Evolutionary conservation across 2,797 vertebrate genomes (phyloP).

Genomic region (Ibycter americanus): DNA sequence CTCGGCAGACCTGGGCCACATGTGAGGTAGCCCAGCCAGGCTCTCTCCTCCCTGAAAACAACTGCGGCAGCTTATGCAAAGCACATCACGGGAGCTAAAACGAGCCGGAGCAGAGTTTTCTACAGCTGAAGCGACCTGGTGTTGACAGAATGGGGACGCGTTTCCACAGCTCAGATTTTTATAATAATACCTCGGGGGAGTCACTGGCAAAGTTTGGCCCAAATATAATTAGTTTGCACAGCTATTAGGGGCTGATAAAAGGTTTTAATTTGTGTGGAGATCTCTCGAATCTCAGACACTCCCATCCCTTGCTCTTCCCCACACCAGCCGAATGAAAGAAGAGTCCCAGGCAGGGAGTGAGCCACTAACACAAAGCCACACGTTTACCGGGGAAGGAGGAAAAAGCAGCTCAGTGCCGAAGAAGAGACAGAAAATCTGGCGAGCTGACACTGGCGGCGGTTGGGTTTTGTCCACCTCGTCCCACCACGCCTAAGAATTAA

Average conservation of each 20-base stretch:
- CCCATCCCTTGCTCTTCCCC: constrained; percentile 21
- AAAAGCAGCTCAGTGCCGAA: not conserved
- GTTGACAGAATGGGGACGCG: constrained; percentile 82
- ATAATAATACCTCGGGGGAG: constrained; percentile 79
- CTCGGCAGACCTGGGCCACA: not conserved
- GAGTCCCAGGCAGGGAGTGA: not conserved
- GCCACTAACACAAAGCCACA: not conserved
- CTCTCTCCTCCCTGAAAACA: not conserved
- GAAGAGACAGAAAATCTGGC: not conserved
- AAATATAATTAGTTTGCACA: constrained; percentile 82
- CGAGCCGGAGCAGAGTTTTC: constrained; percentile 54
- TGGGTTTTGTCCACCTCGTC: not conserved
- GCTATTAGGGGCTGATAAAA: constrained; percentile 79
- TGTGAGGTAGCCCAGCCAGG: not conserved
- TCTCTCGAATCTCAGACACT: constrained; percentile 66
- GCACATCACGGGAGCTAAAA: constrained; percentile 54
- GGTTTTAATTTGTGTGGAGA: constrained; percentile 77
- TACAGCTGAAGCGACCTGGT: constrained; percentile 68
- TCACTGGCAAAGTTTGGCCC: constrained; percentile 74
- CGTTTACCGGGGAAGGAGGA: not conserved
- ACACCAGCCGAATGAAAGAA: not conserved
- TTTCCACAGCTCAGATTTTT: constrained; percentile 75
- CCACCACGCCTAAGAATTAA: accelerated
- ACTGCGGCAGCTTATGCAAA: constrained; percentile 52
- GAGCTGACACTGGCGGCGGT: not conserved